Evolutionary conservation across 2,888 invertebrate species (phyloP), one percentile per base, ranked within the genome.

Genomic region (Cheilosia scutellata): DNA sequence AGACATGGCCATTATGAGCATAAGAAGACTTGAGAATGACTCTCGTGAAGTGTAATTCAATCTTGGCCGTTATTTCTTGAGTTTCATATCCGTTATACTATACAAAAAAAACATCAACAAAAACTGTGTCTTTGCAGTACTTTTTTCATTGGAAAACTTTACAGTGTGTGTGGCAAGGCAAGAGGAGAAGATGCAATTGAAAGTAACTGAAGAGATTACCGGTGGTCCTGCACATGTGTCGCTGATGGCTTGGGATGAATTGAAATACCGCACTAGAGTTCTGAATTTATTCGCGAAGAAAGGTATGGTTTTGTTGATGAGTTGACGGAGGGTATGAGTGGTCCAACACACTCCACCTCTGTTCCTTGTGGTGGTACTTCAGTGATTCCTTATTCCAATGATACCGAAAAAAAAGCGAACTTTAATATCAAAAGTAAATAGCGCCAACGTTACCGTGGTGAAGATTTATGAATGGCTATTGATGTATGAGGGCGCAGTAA

Each of bases 1-100:
- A 75, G 75, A 63, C 62, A 75, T 70, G 49, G 33, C 63, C 63
- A 82, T 82, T 70, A 75, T 72, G 47, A 72, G 60, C 63, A 65
- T 51, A 42, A 83, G 76, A 62, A 68, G 66, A 42, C 79, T 83
- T 74, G 44, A 63, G 68, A 74, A 74, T 70, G 63, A 74, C 68
- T 63, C 57, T 57, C 47, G 20, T 83, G 31, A 63, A 83, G 79
- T 74, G 83, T 79, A 83, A 83, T 79, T 75, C 70, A 83, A 83
- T 83, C 68, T 75, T 29, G 57, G 40, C 83, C 79, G 83, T 75
- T 83, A 83, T 57, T 62, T 75, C 74, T 83, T 70, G 37, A 40
- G 74, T 79, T 83, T 79, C 83, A 63, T 62, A 62, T 78, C 60
- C 63, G 77, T 57, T 77, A 68, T 62, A 29, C 9, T 16, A 20